Evolutionary conservation across 2,797 vertebrate genomes (phyloP).

Genomic region (Crocidura indochinensis): DNA sequence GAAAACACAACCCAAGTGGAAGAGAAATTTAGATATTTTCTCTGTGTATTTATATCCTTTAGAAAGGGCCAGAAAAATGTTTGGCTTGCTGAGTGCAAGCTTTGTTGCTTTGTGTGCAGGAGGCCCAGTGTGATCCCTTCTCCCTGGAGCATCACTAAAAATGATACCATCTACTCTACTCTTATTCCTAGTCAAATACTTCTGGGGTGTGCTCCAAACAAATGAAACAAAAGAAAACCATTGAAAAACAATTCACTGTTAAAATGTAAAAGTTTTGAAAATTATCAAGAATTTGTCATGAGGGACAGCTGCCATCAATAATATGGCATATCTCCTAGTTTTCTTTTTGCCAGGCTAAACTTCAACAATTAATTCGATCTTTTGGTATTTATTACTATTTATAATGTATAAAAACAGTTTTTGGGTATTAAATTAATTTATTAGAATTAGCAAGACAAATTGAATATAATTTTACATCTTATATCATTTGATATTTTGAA

Average conservation of each 20-base stretch:
- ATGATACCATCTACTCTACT: no score
- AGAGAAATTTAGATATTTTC: no score
- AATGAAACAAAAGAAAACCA: background rate
- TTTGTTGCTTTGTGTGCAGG: no score
- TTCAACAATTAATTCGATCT: slow-evolving; percentile 48
- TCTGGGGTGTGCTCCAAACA: background rate
- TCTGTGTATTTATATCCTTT: no score
- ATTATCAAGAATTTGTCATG: slow-evolving; percentile 18
- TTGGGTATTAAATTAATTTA: background rate
- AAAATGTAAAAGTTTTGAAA: background rate
- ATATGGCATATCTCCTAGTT: background rate
- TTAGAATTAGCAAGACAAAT: background rate
- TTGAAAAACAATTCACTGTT: slow-evolving; percentile 16
- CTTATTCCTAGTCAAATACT: no score
- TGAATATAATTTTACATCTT: background rate
- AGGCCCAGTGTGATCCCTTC: no score
- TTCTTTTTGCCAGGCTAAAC: background rate
- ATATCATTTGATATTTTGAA: background rate
- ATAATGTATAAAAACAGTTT: background rate
- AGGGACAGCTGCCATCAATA: background rate
- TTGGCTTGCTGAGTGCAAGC: no score
- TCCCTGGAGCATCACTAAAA: no score
- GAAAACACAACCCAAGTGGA: background rate
- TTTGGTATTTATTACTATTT: slow-evolving; percentile 29
- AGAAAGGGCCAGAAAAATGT: no score